Evolutionary conservation across 2,797 vertebrate genomes (phyloP).

Genomic region (Chromobotia macracanthus): DNA sequence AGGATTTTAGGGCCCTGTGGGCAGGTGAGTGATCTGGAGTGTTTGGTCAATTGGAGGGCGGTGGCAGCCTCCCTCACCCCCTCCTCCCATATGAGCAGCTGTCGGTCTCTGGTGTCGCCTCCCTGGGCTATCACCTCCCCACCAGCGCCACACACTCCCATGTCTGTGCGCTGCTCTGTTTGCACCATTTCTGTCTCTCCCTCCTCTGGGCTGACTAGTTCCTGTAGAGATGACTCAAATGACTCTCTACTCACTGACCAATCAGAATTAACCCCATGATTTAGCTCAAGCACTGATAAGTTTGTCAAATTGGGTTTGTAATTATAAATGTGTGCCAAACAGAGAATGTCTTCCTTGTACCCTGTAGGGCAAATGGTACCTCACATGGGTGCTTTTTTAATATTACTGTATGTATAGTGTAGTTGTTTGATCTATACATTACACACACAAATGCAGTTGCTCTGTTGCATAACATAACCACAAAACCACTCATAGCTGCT

Average conservation of each 20-base stretch:
- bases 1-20: conserved; percentile 39
- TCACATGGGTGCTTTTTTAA: not conserved
- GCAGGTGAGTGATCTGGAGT: conserved; percentile 48
- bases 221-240: conserved; percentile 46
- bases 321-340: not conserved
- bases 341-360: not conserved
- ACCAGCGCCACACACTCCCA: conserved; percentile 58
- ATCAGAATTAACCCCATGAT: conserved; percentile 15
- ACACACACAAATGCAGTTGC: not conserved
- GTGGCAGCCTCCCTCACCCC: conserved; percentile 39
- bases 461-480: not conserved
- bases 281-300: not conserved
- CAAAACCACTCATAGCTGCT: no score
- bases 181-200: not conserved
- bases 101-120: conserved; percentile 51
- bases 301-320: conserved; percentile 2
- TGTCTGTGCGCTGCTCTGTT: conserved; percentile 35
- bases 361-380: not conserved
- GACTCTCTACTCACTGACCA: not conserved
- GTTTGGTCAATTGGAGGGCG: conserved; percentile 49
- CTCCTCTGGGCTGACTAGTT: conserved; percentile 45
- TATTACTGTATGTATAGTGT: not conserved
- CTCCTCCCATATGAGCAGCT: conserved; percentile 67
- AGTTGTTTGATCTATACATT: not conserved
- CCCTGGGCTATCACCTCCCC: conserved; percentile 12